These are phyloP conservation scores for Melinaea marsaeus DNA, from an alignment of 2,888 invertebrate genomes.

Conservation along the genomic window DNA sequence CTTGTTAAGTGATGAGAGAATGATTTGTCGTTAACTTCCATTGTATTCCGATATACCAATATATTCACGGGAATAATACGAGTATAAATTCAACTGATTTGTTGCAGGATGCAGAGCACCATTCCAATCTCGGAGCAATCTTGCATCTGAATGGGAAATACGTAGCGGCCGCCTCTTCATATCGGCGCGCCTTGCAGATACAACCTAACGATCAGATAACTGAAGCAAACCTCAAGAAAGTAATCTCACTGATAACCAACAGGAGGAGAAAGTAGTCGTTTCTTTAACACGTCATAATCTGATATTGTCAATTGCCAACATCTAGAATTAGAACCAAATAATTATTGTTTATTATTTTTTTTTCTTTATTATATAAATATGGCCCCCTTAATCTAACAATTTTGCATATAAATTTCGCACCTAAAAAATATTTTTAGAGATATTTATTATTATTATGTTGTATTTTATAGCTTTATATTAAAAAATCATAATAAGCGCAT, in stretches of 20 bases:
- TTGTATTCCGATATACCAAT: no score
- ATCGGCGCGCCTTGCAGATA: conserved; percentile 89
- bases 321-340: conserved; percentile 38
- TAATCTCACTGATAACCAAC: conserved; percentile 60
- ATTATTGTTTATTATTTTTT: background rate
- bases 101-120: conserved; percentile 89
- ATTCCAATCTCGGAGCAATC: conserved; percentile 97
- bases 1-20: no score
- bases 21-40: no score
- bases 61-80: no score
- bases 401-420: no score
- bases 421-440: no score
- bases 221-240: conserved; percentile 87
- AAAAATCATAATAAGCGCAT: no score
- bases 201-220: conserved; percentile 94
- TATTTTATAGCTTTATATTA: no score
- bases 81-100: conserved; percentile 16
- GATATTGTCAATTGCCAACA: conserved; percentile 69
- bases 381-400: background rate
- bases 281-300: conserved; percentile 36
- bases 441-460: no score
- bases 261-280: conserved; percentile 53
- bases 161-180: conserved; percentile 90
- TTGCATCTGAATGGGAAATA: conserved; percentile 95
- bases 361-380: background rate